Conservation (phyloP, 2,888 invertebrate species). For the Philereme vetulata region DNA sequence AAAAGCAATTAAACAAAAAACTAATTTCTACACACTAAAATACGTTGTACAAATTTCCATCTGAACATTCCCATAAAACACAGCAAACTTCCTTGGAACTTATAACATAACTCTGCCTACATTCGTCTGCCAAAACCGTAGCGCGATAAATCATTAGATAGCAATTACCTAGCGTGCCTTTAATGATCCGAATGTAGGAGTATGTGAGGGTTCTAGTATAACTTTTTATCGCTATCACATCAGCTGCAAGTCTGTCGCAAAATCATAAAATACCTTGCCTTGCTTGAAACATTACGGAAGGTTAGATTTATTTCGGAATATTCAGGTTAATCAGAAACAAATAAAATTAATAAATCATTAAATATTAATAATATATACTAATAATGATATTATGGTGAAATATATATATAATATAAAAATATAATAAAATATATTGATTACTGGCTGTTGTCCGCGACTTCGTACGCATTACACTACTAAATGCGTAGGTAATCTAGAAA, state of each 20-base stretch:
- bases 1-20: no score
- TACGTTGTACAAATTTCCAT: constrained; percentile 3
- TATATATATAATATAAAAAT: no score
- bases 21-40: no score
- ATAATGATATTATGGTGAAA: no score
- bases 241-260: constrained; percentile 24
- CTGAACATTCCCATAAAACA: constrained; percentile 28
- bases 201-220: constrained; percentile 14
- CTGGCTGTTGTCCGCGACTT: no score
- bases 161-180: constrained; percentile 47
- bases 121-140: constrained; percentile 36
- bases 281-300: not conserved
- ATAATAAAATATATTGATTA: no score
- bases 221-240: not conserved
- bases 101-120: constrained; percentile 29
- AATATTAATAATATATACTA: no score
- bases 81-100: constrained; percentile 27
- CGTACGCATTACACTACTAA: no score
- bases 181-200: constrained; percentile 43
- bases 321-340: no score
- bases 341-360: no score
- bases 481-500: no score
- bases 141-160: constrained; percentile 45
- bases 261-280: constrained; percentile 16
- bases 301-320: not conserved